Conservation (phyloP, 2,113 vertebrate species). For the Brachirus orientalis region DNA sequence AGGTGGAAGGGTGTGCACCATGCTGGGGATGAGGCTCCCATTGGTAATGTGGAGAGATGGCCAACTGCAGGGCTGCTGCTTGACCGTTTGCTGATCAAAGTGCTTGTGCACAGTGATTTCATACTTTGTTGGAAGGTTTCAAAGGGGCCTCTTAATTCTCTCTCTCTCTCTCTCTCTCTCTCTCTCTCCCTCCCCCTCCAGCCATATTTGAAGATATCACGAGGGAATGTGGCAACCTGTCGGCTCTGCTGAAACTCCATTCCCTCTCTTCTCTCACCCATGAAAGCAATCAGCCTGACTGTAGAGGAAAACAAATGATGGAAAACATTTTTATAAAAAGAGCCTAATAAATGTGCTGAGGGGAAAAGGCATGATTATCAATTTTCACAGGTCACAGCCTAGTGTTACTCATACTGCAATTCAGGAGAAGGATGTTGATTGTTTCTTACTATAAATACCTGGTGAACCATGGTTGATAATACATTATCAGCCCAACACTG, state of each 20-base stretch:
- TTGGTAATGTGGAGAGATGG: conserved; percentile 54
- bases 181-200: conserved; percentile 38
- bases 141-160: conserved; percentile 67
- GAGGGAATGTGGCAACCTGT: conserved; percentile 68
- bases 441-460: too few relatives aligned
- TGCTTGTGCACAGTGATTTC: conserved; percentile 60
- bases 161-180: conserved; percentile 38
- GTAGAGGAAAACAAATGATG: conserved; percentile 43
- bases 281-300: conserved; percentile 41
- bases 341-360: too few relatives aligned
- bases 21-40: conserved; percentile 14
- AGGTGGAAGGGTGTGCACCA: conserved; percentile 39
- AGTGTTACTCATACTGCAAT: too few relatives aligned
- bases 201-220: conserved; percentile 70
- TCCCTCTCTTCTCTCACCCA: conserved; percentile 57
- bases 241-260: conserved; percentile 53
- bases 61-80: conserved; percentile 49
- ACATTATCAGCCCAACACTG: too few relatives aligned
- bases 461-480: too few relatives aligned
- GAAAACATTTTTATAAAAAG: conserved; percentile 8
- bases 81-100: conserved; percentile 79
- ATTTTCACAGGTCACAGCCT: too few relatives aligned
- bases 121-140: conserved; percentile 72
- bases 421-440: too few relatives aligned
- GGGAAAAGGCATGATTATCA: too few relatives aligned